Percentiles rank a stretch among this genome's conserved stretches.
phyloP scores from a whole-genome alignment of 2,888 invertebrate species.

The Macropis europaea region DNA sequence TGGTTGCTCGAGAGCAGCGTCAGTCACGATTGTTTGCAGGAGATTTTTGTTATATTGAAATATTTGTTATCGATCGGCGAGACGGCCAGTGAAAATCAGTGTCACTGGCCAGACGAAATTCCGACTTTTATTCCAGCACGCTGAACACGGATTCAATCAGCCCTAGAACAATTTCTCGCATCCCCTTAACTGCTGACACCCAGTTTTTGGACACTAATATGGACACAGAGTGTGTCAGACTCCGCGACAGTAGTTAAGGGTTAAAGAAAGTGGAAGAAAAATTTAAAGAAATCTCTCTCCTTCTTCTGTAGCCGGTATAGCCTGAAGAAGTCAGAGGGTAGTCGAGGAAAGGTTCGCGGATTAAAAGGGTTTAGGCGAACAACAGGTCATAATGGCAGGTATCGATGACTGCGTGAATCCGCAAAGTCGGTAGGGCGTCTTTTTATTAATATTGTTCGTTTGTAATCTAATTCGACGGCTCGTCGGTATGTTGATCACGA shows the following conservation, averaged over 20 bases:
- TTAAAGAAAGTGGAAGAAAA: too few species aligned
- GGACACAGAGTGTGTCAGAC: too few species aligned
- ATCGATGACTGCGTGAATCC: conserved; percentile 11
- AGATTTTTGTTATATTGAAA: not conserved
- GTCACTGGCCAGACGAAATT: not conserved
- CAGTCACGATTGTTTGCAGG: conserved; percentile 23
- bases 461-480: not conserved
- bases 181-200: too few species aligned
- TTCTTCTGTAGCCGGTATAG: not conserved
- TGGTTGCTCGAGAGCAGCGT: not conserved
- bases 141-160: too few species aligned
- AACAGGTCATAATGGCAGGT: conserved; percentile 9
- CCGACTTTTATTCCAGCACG: too few species aligned
- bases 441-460: conserved; percentile 45
- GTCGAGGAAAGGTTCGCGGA: not conserved
- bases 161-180: too few species aligned
- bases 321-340: not conserved
- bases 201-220: too few species aligned
- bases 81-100: not conserved
- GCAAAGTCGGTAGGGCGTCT: conserved; percentile 10
- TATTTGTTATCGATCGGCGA: not conserved
- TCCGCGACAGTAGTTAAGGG: too few species aligned
- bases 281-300: too few species aligned
- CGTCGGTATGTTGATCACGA: too few species aligned
- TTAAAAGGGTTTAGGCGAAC: conserved; percentile 5